Base-by-base conservation (phyloP, 2,888 invertebrate genomes). In the Microchrysa polita region DNA sequence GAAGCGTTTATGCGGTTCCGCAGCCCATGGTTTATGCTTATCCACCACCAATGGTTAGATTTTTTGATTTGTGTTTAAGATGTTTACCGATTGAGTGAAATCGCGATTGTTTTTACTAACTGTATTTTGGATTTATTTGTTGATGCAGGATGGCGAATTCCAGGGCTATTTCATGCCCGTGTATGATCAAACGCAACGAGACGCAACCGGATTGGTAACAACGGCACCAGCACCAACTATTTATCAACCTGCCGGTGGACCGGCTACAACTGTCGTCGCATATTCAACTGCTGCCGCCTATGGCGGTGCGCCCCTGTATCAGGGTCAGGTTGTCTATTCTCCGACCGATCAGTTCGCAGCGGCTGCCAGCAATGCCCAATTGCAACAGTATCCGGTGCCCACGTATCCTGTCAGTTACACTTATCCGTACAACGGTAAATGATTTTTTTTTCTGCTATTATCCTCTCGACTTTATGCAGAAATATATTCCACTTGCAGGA, bases 21-120 rank as follows among this genome's bases (percentile, higher is more conserved):
- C 84, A 84, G 77, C 81, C 82, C 79, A 85, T 85, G 85, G 81
- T 85, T 59, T 85, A 85, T 74, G 79, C 82, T 71, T 82, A 84
- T 78, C 83, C 84, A 77, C 83, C 82, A 34, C 82, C 80, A 78
- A 81, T 81, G 75, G 80, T 82, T 77, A 67, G 59, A 48, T 72
- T 48, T 71, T 55, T 22, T 16, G n/a, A 40, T 42, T 22, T 60
- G 5, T 27, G 5, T 61, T 12, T 52, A 18, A 73, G 53, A 73
- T 42, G 42, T 16, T 16, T 27, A 23, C 16, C 61, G 12, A 69
- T 23, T 53, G 12, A 27, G 18, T 16, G 40, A 27, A 10, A 60
- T 55, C 40, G 9, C 59, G 42, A 73, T 73, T 44, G n/a, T 48
- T 53, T n/a, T n/a, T n/a, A n/a, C n/a, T n/a, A n/a, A n/a, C n/a